Evolutionary conservation across 2,113 vertebrate species (phyloP).

Genomic region (Ramphastos sulfuratus): DNA sequence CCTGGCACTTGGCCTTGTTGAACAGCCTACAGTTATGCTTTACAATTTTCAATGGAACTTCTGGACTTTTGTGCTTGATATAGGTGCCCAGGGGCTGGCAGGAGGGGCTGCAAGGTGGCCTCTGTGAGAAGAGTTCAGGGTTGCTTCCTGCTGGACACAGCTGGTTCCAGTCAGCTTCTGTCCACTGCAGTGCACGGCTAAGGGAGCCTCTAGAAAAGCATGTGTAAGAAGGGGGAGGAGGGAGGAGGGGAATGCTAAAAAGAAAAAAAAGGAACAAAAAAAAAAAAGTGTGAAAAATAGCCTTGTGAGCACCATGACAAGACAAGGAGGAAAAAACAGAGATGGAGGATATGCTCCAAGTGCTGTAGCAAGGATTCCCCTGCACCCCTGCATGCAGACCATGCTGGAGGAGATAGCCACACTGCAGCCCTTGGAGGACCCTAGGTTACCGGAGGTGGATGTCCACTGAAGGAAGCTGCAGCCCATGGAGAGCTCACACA

Average conservation of each 20-base stretch:
- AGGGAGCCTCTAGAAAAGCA: neutral
- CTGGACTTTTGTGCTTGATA: neutral
- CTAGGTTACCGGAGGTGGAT: neutral
- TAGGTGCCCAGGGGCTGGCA: fast-evolving
- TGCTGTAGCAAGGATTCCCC: too few relatives aligned
- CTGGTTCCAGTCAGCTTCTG: fast-evolving
- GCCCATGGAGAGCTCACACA: neutral
- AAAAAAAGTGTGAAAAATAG: neutral
- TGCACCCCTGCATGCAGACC: too few relatives aligned
- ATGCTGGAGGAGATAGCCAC: neutral
- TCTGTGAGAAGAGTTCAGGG: too few relatives aligned
- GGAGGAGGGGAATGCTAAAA: too few relatives aligned
- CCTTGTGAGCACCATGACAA: neutral
- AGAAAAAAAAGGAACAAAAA: too few relatives aligned
- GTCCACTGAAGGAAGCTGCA: neutral
- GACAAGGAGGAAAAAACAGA: neutral
- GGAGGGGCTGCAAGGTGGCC: too few relatives aligned
- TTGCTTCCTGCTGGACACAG: fast-evolving
- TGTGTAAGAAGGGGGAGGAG: neutral
- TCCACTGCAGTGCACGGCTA: fast-evolving
- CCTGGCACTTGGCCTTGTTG: too few relatives aligned
- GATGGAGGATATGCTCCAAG: neutral
- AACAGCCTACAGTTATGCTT: neutral
- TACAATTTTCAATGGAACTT: neutral
- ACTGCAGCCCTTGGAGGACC: too few relatives aligned